Evolutionary conservation across 2,113 vertebrate species (phyloP), one percentile per base, ranked within the genome.

Genomic region (Oxyura jamaicensis): DNA sequence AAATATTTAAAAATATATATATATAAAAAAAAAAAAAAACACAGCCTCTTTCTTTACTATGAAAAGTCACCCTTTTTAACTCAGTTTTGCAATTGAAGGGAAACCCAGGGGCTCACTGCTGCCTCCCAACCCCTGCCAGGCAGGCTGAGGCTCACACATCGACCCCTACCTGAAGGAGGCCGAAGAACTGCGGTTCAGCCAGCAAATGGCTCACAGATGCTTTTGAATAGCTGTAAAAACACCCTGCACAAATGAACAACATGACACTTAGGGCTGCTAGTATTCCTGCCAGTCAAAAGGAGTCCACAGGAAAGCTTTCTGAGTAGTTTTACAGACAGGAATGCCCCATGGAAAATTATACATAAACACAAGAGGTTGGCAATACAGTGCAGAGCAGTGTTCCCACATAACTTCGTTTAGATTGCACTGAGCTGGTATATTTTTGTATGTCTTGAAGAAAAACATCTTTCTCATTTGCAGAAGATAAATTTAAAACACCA

Each of bases 251-350:
- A 89, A 83, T 67, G 95, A 98, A 98, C 97, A 98, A 97, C 96
- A 96, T 92, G 95, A 96, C 95, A 95, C 94, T 98, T 96, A 97
- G 81, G 82, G 82, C 92, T 91, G 96, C 96, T 96, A 95, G 95
- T 95, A 75, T 90, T 96, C 86, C 97, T 98, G 97, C 97, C 98
- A 98, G 97, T 98, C 98, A 98, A 89, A 82, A 87, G 74, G 67
- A 96, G 95, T 92, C 95, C 97, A 97, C 48, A 92, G 91, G 95
- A 96, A 97, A 97, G 88, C 18, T 6, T 69, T 94, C 86, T 74
- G 92, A 97, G 94, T 93, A 94, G 92, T 96, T 97, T 97, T 97
- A 97, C 95, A 97, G 96, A 96, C 73, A 60, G 93, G 92, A 97
- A 97, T 91, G 95, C 86, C 91, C 96, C 93, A 96, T 93, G 97